Base-by-base conservation (phyloP, 2,888 invertebrate genomes). In the Myopa testacea region DNA sequence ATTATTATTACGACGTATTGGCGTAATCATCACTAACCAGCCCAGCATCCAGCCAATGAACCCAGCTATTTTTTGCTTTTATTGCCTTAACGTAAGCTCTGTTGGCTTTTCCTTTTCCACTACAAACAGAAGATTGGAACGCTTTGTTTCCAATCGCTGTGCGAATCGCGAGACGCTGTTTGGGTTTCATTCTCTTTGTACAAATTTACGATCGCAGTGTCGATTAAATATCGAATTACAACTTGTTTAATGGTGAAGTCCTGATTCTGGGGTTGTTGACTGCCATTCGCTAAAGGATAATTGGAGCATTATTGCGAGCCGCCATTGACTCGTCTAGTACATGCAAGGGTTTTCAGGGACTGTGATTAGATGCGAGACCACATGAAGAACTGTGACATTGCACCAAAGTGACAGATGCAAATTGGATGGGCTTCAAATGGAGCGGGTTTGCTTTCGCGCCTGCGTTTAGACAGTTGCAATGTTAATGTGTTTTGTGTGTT, bases 171-270 rank as follows among this genome's bases (percentile, higher is more conserved):
- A 14, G 1, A 60, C 60, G n/a, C 60, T 14, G 16, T 60, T 60
- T 16, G n/a, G 14, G 6, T 60, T 19, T 60, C 4, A 16, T 63
- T 63, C 63, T 6, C 12, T 34, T 26, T 63, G 14, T 37, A 40
- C 86, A 85, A 87, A 87, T 88, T 88, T 88, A 89, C 88, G 88
- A 88, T 85, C 86, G 85, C 85, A 87, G 87, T 87, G 88, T 88
- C 88, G 88, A 89, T 88, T 88, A 89, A 88, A 88, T 88, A 88
- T 88, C 88, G 86, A 88, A 88, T 88, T 88, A 88, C 88, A 89
- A 85, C 86, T 87, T 89, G 87, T 87, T 87, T 88, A 86, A 86
- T 87, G 88, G 87, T 88, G 87, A 80, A 77, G 78, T 75, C 58
- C 60, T 68, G 63, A 50, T 67, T 70, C 45, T 34, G 3, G 5